Evolutionary conservation across 2,888 invertebrate species (phyloP).

Genomic region (Thalpophila matura): DNA sequence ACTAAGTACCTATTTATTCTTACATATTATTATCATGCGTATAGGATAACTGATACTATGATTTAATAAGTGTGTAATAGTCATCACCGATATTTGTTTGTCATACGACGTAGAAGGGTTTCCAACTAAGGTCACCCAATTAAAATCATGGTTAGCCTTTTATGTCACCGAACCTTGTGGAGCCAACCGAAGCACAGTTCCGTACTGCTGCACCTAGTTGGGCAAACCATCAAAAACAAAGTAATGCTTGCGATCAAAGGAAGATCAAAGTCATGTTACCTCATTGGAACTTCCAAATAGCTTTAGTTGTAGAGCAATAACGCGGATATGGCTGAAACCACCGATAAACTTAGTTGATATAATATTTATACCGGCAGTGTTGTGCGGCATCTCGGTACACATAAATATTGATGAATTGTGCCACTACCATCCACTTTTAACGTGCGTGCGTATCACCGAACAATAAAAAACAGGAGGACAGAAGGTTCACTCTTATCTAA

Average conservation of each 20-base stretch:
- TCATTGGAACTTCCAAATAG: conserved; percentile 46
- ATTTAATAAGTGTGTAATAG: not conserved
- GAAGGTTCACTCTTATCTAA: not conserved
- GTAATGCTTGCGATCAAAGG: conserved; percentile 25
- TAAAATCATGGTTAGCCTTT: not conserved
- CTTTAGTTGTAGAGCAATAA: conserved; percentile 45
- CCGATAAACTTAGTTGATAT: conserved; percentile 20
- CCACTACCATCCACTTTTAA: not conserved
- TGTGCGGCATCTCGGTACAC: conserved; percentile 20
- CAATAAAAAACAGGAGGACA: not conserved
- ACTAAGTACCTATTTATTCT: conserved; percentile 20
- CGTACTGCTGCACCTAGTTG: not conserved
- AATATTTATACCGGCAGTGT: conserved; percentile 18
- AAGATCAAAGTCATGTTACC: conserved; percentile 34
- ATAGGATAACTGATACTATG: not conserved
- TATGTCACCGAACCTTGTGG: not conserved
- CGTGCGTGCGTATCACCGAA: conserved; percentile 6
- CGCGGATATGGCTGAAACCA: conserved; percentile 22
- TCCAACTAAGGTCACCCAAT: not conserved
- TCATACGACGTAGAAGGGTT: not conserved
- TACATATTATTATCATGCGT: no score
- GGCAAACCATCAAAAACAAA: conserved; percentile 9
- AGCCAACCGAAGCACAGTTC: not conserved
- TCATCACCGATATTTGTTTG: not conserved
- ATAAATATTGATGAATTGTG: conserved; percentile 41